Conservation (phyloP, 2,888 invertebrate genomes). For the Apamea anceps region DNA sequence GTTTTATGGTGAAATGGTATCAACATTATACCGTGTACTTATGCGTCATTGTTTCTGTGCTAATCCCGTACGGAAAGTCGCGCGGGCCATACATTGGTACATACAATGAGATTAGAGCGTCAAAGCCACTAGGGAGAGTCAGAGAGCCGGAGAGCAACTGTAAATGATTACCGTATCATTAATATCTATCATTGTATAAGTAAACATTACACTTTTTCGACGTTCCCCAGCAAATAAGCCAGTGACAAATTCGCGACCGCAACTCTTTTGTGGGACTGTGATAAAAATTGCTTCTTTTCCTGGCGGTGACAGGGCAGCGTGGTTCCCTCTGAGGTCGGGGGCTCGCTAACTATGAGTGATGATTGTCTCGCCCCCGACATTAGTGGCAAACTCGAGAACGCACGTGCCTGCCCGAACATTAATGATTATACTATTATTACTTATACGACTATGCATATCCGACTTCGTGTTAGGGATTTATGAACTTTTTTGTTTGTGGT, state of each 20-base stretch:
- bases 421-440: slow-evolving; percentile 77
- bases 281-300: slow-evolving; percentile 87
- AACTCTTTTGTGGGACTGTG: slow-evolving; percentile 87
- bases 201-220: slow-evolving; percentile 74
- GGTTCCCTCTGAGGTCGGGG: slow-evolving; percentile 77
- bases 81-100: neutral
- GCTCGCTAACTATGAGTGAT: slow-evolving; percentile 87
- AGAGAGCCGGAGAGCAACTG: slow-evolving; percentile 46
- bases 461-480: slow-evolving; percentile 54
- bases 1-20: neutral
- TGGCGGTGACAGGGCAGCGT: slow-evolving; percentile 79
- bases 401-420: slow-evolving; percentile 80
- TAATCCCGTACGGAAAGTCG: slow-evolving; percentile 12
- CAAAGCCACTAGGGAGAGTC: slow-evolving; percentile 42
- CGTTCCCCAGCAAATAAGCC: slow-evolving; percentile 80
- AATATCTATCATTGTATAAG: slow-evolving; percentile 82
- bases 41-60: slow-evolving; percentile 9
- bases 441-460: slow-evolving; percentile 65
- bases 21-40: slow-evolving; percentile 8
- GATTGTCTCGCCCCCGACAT: slow-evolving; percentile 84
- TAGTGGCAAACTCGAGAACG: slow-evolving; percentile 73
- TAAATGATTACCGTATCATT: slow-evolving; percentile 74
- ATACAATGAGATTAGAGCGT: slow-evolving; percentile 40
- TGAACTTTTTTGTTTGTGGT: slow-evolving; percentile 51
- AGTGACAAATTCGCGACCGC: slow-evolving; percentile 85